Base-by-base conservation (phyloP, 2,797 vertebrate genomes). In the Chaetophractus vellerosus region DNA sequence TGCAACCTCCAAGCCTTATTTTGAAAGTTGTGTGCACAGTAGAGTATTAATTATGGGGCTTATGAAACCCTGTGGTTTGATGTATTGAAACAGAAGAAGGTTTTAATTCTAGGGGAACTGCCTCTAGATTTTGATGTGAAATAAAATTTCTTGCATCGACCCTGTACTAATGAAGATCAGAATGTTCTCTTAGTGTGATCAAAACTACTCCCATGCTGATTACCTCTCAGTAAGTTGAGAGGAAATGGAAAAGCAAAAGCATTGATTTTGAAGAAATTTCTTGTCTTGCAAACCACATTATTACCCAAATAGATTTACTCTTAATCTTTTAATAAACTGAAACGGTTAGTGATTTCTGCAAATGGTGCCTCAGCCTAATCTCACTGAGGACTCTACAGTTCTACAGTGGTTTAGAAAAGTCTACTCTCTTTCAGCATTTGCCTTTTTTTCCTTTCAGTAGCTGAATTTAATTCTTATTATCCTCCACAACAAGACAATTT, bases 321-420 rank as follows among this genome's bases (percentile, higher is more conserved):
- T 86, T 97, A 97, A 97, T 97, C 97, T 97, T 97, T 98, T 97
- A 98, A 98, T 98, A 96, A 97, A 97, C 81, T 87, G 78, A 97
- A 98, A 97, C 93, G 93, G 75, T 97, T 98, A 95, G 93, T 88
- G 93, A 97, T 97, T 98, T 98, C 95, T 98, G 76, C 96, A 96
- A 97, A 96, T 93, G 95, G 75, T 23, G 97, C 88, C 95, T 95
- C 59, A 94, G 81, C 80, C 74, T 98, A 97, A 98, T 97, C 63
- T 59, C 63, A 95, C 71, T 38, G 72, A 93, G 91, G 69, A 95
- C 90, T 78, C 82, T 36, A 83, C 41, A 94, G 88, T 48, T 96
- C 84, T 83, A 78, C 11, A 82, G 87, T 72, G 94, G 78, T 96
- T 97, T 97, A 97, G 93, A 1, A 75, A 97, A 96, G 50, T 94